phyloP scores from a whole-genome alignment of 1,140 invertebrate species.

The Penaeus chinensis region DNA sequence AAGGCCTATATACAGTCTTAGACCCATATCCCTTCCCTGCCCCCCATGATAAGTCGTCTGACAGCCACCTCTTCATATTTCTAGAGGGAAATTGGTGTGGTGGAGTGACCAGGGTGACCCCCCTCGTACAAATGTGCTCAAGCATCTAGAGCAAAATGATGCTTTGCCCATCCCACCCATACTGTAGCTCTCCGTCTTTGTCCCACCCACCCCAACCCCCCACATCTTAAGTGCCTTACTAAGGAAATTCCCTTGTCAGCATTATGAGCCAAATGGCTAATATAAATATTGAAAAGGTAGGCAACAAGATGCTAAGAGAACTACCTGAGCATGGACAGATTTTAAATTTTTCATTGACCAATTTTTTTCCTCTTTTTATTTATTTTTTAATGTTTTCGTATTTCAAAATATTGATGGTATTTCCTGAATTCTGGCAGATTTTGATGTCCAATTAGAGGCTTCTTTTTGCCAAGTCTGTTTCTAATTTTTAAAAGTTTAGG shows the following conservation, averaged over 20 bases:
- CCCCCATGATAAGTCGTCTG: neutral
- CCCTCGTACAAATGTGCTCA: conserved; percentile 49
- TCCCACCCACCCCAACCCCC: conserved; percentile 29
- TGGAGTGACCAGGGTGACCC: conserved; percentile 48
- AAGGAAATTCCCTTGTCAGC: conserved; percentile 24
- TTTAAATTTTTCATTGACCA: neutral
- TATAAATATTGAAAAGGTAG: conserved; percentile 16
- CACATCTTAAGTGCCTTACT: conserved; percentile 32
- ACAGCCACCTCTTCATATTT: conserved; percentile 45
- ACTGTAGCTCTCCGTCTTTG: conserved; percentile 32
- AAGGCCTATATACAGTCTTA: no score
- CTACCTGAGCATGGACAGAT: conserved; percentile 9
- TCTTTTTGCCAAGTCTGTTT: neutral
- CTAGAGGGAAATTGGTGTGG: conserved; percentile 49
- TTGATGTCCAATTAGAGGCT: neutral
- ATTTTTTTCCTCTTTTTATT: neutral
- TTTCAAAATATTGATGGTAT: neutral
- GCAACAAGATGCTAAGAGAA: conserved; percentile 20
- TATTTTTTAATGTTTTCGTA: neutral
- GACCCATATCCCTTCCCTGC: no score
- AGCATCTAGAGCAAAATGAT: conserved; percentile 32
- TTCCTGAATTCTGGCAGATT: neutral
- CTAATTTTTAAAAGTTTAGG: no score
- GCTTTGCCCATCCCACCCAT: conserved; percentile 15
- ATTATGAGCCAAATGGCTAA: conserved; percentile 21